These are phyloP conservation scores for Macrotus californicus DNA, from an alignment of 2,113 vertebrate species.

Conservation along the genomic window DNA sequence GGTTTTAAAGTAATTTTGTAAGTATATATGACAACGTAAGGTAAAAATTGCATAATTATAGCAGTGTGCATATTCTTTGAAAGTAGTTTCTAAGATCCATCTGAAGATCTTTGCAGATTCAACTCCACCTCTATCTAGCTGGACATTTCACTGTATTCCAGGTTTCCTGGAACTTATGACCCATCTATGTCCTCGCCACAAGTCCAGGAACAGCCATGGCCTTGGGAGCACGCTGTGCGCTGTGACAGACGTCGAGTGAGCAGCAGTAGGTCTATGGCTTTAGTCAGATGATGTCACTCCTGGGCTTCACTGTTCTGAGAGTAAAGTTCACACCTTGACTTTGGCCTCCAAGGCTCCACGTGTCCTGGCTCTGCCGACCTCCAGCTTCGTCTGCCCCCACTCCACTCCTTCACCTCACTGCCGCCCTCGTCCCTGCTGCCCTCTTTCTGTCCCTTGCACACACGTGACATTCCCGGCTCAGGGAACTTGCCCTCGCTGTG, in stretches of 20 bases:
- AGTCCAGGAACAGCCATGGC: background rate
- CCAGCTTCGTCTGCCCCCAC: background rate
- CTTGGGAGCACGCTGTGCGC: background rate
- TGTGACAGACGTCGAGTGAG: too few relatives aligned
- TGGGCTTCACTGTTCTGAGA: background rate
- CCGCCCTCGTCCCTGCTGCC: fast-evolving
- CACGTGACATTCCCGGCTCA: fast-evolving
- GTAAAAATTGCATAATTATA: background rate
- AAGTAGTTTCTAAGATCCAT: background rate
- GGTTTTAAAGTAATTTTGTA: background rate
- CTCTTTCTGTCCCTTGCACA: too few relatives aligned
- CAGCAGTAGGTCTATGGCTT: background rate
- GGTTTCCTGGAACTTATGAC: background rate
- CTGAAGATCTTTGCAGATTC: background rate
- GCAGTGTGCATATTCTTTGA: background rate
- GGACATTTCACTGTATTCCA: background rate
- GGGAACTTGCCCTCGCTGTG: fast-evolving
- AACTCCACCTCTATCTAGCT: background rate
- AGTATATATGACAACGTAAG: background rate
- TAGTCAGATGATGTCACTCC: background rate
- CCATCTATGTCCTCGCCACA: background rate
- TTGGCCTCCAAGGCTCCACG: background rate
- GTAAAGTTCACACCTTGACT: background rate
- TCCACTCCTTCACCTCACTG: fast-evolving
- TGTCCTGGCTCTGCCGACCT: fast-evolving